Base-by-base conservation (phyloP, 2,888 invertebrate species). In the Eupithecia subumbrata region DNA sequence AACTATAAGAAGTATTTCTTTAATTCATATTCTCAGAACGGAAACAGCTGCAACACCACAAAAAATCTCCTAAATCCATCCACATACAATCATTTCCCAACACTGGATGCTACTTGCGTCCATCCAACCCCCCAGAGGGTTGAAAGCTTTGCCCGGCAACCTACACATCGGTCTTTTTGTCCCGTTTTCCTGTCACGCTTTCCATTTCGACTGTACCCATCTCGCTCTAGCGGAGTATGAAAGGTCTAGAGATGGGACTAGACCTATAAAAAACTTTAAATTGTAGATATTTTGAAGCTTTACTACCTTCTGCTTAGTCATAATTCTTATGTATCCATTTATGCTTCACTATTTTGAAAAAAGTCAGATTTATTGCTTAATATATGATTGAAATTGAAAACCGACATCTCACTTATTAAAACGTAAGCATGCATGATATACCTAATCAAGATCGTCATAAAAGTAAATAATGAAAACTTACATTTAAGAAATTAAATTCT, bases 151-250 rank as follows among this genome's bases (percentile, higher is more conserved):
- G 82, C 85, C 84, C 88, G 87, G 87, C 87, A 86, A 88, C 87
- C 68, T 69, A 79, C 77, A 78, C 81, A 87, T 85, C 87, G 88
- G 86, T 88, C 88, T 90, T 91, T 92, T 92, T 92, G 88, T 88
- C 84, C 87, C 84, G 86, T 89, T 92, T 91, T 91, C 89, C 90
- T 90, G 89, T 86, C 89, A 89, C 86, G 89, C 87, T 91, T 91
- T 88, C 88, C 89, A 90, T 90, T 91, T 89, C 89, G 87, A 85
- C 87, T 87, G 84, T 85, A 80, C 80, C 86, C 84, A 78, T 90
- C 88, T 85, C 86, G 76, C 83, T 89, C 82, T 77, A 45, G 34
- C 67, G 73, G 74, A 45, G 64, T 71, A 72, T 77, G 74, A 76
- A 79, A 71, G 70, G 63, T 75, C 37, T 67, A 78, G 76, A 73